These are phyloP conservation scores for Platyscapa corneri DNA, from an alignment of 1,140 invertebrate genomes.

Conservation along the genomic window DNA sequence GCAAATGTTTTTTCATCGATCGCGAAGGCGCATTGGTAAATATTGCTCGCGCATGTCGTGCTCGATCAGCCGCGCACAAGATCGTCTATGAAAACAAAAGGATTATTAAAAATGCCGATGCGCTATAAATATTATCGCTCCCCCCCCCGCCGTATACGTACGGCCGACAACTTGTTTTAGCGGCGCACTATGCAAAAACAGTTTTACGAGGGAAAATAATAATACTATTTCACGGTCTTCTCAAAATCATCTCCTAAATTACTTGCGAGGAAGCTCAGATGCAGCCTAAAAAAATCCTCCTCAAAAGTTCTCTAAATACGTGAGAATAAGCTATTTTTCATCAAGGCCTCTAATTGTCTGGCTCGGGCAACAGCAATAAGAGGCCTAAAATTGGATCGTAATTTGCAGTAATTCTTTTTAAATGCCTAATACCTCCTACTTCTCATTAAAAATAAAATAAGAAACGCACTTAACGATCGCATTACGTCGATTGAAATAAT, in stretches of 20 bases:
- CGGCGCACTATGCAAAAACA: too few relatives aligned
- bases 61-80: too few relatives aligned
- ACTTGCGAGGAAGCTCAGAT: neutral
- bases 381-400: neutral
- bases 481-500: neutral
- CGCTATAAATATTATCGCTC: neutral
- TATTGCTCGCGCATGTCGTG: neutral
- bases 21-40: neutral
- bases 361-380: neutral
- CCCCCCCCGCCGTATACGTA: neutral
- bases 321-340: neutral
- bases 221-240: neutral
- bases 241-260: too few relatives aligned
- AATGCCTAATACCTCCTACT: neutral
- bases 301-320: neutral
- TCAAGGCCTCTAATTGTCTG: neutral
- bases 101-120: neutral
- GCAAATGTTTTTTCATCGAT: neutral
- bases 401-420: neutral
- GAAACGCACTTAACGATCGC: neutral
- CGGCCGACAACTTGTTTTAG: neutral
- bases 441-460: neutral
- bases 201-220: neutral
- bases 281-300: too few relatives aligned
- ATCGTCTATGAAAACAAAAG: neutral